Base-by-base conservation (phyloP, 2,888 invertebrate genomes). In the Thera obeliscata region DNA sequence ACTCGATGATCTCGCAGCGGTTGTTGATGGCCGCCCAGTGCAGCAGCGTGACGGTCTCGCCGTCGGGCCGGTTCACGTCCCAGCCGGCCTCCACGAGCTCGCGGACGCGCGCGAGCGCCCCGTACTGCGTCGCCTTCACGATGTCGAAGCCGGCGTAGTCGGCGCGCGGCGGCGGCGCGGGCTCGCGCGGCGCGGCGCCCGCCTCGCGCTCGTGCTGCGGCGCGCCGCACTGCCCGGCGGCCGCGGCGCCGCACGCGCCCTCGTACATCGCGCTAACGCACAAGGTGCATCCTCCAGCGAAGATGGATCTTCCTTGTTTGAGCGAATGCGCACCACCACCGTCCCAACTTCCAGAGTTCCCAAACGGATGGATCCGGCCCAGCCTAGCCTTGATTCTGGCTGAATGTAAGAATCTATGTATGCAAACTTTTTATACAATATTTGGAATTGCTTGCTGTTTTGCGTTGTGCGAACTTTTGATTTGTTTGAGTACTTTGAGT, bases 11-110 rank as follows among this genome's bases (percentile, higher is more conserved):
- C 80, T 99, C 98, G 75, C 96, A 95, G 66, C 99, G 95, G 94
- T 99, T 99, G 90, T 99, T 99, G 83, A 99, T 99, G 22, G 99
- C 97, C 49, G 99, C 99, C 99, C 99, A 99, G 88, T 99, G 99
- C n/a, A 99, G 94, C 61, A 99, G 92, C 2, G 99, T 98, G 64
- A 99, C 99, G 59, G 98, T 98, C 89, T 99, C 99, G 75, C 95
- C 95, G 88, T 99, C 99, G 56, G 98, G 96, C 84, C 97, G 96
- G 89, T 99, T 99, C 11, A 99, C 98, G 93, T 99, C 97, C 92
- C 97, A 97, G 1, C 99, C 99, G 50, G 96, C 96, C 81, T 99
- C 98, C 3, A 99, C 95, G 43, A 99, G 94, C 87, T 99, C 97
- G 76, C 97, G 95, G 83, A 96, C 95, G 89, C 97, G 94, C 82